Evolutionary conservation across 2,797 vertebrate species (phyloP).

Genomic region (Sorex maritimensis): DNA sequence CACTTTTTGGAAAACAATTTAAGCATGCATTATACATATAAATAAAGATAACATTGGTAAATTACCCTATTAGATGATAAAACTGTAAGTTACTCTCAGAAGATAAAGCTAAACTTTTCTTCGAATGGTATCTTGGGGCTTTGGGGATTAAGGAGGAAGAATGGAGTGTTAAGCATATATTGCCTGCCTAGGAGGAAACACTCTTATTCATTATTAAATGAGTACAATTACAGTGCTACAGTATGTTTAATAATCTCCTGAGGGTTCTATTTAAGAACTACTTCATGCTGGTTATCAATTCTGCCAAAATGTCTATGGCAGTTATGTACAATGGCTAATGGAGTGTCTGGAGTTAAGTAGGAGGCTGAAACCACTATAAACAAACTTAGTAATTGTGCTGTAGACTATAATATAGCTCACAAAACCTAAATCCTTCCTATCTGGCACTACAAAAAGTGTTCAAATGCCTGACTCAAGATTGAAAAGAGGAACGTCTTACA

Average conservation of each 20-base stretch:
- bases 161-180: neutral
- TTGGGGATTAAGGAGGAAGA: neutral
- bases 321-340: neutral
- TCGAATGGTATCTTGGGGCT: neutral
- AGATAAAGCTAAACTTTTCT: conserved; percentile 26
- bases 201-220: conserved; percentile 5
- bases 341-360: neutral
- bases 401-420: neutral
- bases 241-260: neutral
- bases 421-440: neutral
- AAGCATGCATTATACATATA: neutral
- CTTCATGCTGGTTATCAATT: neutral
- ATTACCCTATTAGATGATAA: neutral
- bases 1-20: neutral
- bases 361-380: neutral
- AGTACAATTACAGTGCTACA: neutral
- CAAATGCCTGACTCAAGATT: neutral
- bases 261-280: neutral
- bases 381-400: neutral
- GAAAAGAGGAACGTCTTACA: neutral
- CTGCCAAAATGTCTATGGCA: neutral
- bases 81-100: too few species aligned
- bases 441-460: neutral
- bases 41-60: neutral
- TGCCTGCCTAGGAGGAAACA: conserved; percentile 4